Percentiles rank a stretch among this genome's conserved stretches.
Evolutionary conservation across 30 jellyfish, hydroid and myxozoan genomes (phyloP).

Genomic region (Aurelia sp.): DNA sequence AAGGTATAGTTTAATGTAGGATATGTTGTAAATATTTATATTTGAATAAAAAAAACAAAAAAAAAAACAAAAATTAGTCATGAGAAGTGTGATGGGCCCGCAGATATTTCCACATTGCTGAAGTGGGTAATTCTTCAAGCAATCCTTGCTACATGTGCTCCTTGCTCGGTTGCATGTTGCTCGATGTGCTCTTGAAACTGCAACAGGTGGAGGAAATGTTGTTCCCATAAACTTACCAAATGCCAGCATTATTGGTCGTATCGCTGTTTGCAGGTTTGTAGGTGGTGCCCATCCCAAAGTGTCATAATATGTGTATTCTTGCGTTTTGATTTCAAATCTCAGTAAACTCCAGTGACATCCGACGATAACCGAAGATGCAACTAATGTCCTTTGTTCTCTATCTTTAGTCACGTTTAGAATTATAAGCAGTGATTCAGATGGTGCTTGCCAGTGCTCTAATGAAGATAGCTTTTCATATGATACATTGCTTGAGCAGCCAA

Average conservation of each 20-base stretch:
- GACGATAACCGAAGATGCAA: background rate
- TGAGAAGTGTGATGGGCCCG: conserved; percentile 7
- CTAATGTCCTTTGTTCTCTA: background rate
- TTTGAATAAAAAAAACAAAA: too few species aligned
- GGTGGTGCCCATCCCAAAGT: conserved; percentile 9
- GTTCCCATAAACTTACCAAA: background rate
- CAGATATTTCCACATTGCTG: conserved; percentile 8
- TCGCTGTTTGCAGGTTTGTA: background rate
- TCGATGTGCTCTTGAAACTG: background rate
- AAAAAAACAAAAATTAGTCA: too few species aligned
- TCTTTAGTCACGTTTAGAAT: background rate
- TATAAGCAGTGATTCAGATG: too few species aligned
- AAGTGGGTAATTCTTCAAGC: conserved; percentile 13
- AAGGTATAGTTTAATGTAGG: too few species aligned
- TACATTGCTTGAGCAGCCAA: too few species aligned
- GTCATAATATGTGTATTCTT: background rate
- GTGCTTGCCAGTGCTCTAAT: too few species aligned
- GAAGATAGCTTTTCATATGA: too few species aligned
- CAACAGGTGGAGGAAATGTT: too few species aligned
- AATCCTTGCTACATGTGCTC: background rate
- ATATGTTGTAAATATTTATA: too few species aligned
- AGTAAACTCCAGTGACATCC: background rate
- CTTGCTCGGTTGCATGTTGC: background rate
- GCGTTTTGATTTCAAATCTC: background rate
- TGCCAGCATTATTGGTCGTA: background rate